Base-by-base conservation (phyloP, 2,113 vertebrate species). In the Malurus cyaneus region DNA sequence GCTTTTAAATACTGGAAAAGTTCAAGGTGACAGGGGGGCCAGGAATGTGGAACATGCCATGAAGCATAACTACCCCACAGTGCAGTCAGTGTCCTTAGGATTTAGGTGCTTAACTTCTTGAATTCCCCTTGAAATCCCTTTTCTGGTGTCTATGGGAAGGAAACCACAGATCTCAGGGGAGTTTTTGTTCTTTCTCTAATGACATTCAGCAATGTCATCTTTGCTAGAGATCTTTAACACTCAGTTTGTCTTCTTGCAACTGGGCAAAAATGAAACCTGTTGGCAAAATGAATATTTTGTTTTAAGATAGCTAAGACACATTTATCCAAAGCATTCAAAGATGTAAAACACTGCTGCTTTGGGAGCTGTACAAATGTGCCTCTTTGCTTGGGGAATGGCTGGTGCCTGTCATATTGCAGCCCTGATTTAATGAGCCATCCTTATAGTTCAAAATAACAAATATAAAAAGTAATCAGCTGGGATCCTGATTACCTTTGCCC, bases 401-500 rank as follows among this genome's bases (percentile, higher is more conserved):
- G 41, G 9, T 34, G 29, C 21, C 44, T 86, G 11, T 64, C 67
- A 13, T 41, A 32, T 52, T 69, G n/a, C 49, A 91, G 11, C 20
- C 20, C 42, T 66, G 36, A 50, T 76, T 59, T 76, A 61, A 81
- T 69, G 78, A 87, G 59, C 52, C 84, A 16, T 36, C 76, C 57
- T 82, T 4, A 2, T 2, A 39, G 32, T 61, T 91, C 42, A 76
- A 47, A 76, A 53, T 5, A 80, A 74, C 67, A 94, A 92, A 85
- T 52, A 39, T 24, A 69, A 53, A 86, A 73, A 32, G 31, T 13
- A 69, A 41, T 94, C 76, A 76, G 21, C 70, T 76, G 69, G n/a
- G 60, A 84, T 86, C 18, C 28, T 95, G 84, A 79, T 92, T 85
- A 85, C 62, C 47, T 76, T 80, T 91, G 42, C 47, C 53, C 34